Base-by-base conservation (phyloP, 2,113 vertebrate species). In the Opisthocomus hoazin region DNA sequence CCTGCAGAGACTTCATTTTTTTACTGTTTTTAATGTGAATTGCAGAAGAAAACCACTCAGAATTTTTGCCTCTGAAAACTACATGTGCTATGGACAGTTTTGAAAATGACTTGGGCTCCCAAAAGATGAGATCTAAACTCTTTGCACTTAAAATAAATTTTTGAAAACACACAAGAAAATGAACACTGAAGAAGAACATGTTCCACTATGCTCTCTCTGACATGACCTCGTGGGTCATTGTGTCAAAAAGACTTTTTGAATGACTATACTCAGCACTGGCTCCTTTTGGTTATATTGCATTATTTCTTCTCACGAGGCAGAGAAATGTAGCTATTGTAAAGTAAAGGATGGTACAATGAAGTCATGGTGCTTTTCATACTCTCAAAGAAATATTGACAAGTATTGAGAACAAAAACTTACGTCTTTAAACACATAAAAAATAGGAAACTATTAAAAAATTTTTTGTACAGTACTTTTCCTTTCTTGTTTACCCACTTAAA, bases 181-280 rank as follows among this genome's bases (percentile, higher is more conserved):
- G 9, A 36, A 37, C 12, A 50, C 3, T 58, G 51, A 51, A 69
- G 43, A 48, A 63, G 20, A 73, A 9, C 22, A 37, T 26, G 26
- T 60, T 91, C 27, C 34, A 74, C 53, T 66, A 9, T 22, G 68
- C 14, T 74, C 12, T 50, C 26, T 74, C 23, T 58, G 27, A 84
- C 24, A 17, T 60, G 58, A 92, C 66, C 81, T 83, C 76, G 39
- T 4, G 10, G 89, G 66, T 92, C 58, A 76, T 6, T 84, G 68
- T 86, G 64, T 96, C 48, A 91, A 53, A 87, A 94, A 65, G 26
- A 34, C 30, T 41, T 71, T 89, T 43, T 87, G 48, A 79, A 76
- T 60, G 2, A 37, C 53, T 94, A 1, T 37, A 51, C 20, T 60
- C 37, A 50, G 18, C 57, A 81, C 29, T 30, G n/a, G 3, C 20